phyloP scores from a whole-genome alignment of 2,888 invertebrate species.

The Cancer borealis region DNA sequence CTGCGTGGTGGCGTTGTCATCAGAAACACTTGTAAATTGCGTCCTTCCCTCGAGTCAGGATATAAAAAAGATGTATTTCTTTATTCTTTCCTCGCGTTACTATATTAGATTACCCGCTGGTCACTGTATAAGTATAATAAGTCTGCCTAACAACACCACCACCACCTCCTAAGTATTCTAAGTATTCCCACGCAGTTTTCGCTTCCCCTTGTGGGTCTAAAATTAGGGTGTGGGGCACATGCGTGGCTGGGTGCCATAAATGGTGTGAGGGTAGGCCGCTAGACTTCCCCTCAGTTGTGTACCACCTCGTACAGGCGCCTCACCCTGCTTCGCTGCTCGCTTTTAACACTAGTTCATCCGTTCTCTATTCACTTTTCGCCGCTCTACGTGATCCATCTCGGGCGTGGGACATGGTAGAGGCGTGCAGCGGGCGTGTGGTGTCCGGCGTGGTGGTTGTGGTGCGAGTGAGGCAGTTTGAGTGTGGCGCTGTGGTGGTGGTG shows the following conservation, averaged over 20 bases:
- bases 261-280: slow-evolving; percentile 60
- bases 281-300: slow-evolving; percentile 62
- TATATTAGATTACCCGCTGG: neutral
- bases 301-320: slow-evolving; percentile 15
- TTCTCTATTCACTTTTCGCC: too few relatives aligned
- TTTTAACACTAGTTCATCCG: neutral
- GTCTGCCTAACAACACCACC: neutral
- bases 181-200: slow-evolving; percentile 41
- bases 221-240: slow-evolving; percentile 72
- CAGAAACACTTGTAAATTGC: neutral
- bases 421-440: slow-evolving; percentile 25
- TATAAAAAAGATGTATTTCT: neutral
- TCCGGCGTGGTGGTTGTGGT: neutral
- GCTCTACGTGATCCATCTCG: neutral
- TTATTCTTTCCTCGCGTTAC: neutral
- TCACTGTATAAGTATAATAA: neutral
- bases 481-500: slow-evolving; percentile 39
- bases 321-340: neutral
- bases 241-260: slow-evolving; percentile 74
- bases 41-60: neutral
- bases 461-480: slow-evolving; percentile 47
- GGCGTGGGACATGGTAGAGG: slow-evolving; percentile 21
- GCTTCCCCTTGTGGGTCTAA: slow-evolving; percentile 52
- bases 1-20: neutral
- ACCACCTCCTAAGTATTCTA: neutral